These are phyloP conservation scores for Gerris lacustris DNA, from an alignment of 2,888 invertebrate genomes.

Conservation along the genomic window DNA sequence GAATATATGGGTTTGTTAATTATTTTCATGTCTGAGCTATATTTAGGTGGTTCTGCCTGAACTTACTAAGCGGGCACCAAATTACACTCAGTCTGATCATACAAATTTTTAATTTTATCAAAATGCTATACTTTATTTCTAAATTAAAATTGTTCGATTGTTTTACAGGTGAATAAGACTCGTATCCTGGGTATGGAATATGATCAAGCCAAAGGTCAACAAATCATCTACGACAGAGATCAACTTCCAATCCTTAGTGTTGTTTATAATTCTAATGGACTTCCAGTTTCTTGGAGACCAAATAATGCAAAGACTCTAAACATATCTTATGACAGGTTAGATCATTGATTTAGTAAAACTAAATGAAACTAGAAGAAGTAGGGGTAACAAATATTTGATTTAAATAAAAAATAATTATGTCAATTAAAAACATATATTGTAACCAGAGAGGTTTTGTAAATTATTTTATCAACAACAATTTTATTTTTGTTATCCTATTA, in stretches of 20 bases:
- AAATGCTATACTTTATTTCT: too few relatives aligned
- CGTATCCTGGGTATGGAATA: conserved; percentile 83
- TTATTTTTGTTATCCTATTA: too few relatives aligned
- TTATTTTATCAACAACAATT: too few relatives aligned
- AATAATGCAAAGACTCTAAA: conserved; percentile 68
- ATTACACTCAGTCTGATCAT: too few relatives aligned
- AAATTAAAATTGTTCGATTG: conserved; percentile 31
- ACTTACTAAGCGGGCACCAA: too few relatives aligned
- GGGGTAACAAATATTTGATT: too few relatives aligned
- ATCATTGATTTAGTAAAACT: background rate
- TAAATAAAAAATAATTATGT: too few relatives aligned
- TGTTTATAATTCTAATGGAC: conserved; percentile 75
- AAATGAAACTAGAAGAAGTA: background rate
- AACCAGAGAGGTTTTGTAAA: too few relatives aligned
- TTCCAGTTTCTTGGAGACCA: conserved; percentile 75
- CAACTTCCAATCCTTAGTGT: conserved; percentile 66
- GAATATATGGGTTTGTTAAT: conserved; percentile 33
- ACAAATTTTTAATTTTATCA: too few relatives aligned
- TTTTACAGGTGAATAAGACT: conserved; percentile 75
- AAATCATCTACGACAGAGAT: conserved; percentile 71
- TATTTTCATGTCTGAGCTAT: too few relatives aligned
- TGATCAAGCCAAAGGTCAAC: conserved; percentile 78
- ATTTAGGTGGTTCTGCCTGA: too few relatives aligned
- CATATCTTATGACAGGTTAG: conserved; percentile 65
- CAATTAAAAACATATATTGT: too few relatives aligned